These are phyloP conservation scores for Holothuria leucospilota DNA, from an alignment of 53 echinoderm and acorn worm genomes.

Conservation along the genomic window DNA sequence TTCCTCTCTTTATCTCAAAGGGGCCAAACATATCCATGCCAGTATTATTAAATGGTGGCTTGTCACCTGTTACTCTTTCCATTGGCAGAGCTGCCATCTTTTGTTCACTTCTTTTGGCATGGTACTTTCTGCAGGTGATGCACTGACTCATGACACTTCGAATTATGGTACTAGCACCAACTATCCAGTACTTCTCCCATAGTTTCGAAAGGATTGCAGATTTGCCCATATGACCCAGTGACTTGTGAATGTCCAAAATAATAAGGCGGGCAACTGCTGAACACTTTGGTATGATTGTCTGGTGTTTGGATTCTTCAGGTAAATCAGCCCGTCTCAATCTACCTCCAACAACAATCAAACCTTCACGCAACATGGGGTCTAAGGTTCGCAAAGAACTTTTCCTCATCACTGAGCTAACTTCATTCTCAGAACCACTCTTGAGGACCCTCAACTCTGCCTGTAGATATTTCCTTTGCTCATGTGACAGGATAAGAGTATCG, in stretches of 20 bases:
- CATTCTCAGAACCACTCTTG: too few species aligned
- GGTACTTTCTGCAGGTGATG: conserved; percentile 1
- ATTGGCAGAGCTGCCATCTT: conserved; percentile 40
- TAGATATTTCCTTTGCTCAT: conserved; percentile 31
- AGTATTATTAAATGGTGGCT: conserved; percentile 37
- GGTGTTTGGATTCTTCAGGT: conserved; percentile 19
- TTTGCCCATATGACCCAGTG: too few species aligned
- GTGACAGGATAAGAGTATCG: not conserved
- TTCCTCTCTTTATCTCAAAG: too few species aligned
- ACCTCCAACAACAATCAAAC: conserved; percentile 29
- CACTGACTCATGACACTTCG: conserved; percentile 9
- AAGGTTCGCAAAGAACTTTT: not conserved
- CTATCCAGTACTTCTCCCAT: conserved; percentile 55
- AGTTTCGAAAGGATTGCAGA: conserved; percentile 49
- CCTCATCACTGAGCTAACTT: not conserved
- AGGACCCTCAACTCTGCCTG: conserved; percentile 7
- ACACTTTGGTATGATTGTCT: conserved; percentile 17
- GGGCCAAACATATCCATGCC: conserved; percentile 58
- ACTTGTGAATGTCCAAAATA: conserved; percentile 55
- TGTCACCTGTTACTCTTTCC: conserved; percentile 31
- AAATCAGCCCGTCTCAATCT: conserved; percentile 3
- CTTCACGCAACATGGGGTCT: conserved; percentile 1
- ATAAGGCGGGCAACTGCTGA: conserved; percentile 46
- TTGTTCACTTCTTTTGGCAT: conserved; percentile 29
- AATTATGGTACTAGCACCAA: conserved; percentile 38